Conservation (phyloP, 2,797 vertebrate genomes). For the Prunella strophiata region DNA sequence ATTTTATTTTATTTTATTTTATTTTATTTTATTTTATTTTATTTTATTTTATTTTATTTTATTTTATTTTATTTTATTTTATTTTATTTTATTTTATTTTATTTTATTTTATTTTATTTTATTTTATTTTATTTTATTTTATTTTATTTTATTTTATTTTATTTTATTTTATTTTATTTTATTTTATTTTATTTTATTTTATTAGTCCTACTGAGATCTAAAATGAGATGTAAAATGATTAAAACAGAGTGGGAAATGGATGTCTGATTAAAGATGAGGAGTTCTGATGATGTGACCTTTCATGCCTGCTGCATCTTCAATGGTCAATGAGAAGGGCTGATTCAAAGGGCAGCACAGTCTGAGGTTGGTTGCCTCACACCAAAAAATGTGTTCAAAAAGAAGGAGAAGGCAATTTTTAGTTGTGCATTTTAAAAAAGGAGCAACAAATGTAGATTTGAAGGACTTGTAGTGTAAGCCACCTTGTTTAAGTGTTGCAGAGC, state of each 20-base stretch:
- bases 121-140: too few species aligned
- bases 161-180: not conserved
- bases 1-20: not conserved
- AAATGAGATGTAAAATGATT: not conserved
- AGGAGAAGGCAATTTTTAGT: not conserved
- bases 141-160: too few species aligned
- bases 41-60: not conserved
- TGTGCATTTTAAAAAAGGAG: not conserved
- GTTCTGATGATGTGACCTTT: conserved; percentile 1
- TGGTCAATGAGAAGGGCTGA: not conserved
- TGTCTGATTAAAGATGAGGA: not conserved
- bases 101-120: too few species aligned
- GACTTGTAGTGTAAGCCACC: accelerated
- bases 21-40: not conserved
- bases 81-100: not conserved
- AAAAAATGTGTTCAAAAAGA: not conserved
- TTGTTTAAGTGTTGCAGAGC: not conserved
- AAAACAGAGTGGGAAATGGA: not conserved
- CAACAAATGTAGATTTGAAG: not conserved
- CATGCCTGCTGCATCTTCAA: not conserved
- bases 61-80: not conserved
- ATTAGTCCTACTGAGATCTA: not conserved
- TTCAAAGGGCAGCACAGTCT: not conserved
- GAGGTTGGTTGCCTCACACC: not conserved
- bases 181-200: not conserved